Conservation (phyloP, 1,140 invertebrate species). For the Drosophila nebulosa region DNA sequence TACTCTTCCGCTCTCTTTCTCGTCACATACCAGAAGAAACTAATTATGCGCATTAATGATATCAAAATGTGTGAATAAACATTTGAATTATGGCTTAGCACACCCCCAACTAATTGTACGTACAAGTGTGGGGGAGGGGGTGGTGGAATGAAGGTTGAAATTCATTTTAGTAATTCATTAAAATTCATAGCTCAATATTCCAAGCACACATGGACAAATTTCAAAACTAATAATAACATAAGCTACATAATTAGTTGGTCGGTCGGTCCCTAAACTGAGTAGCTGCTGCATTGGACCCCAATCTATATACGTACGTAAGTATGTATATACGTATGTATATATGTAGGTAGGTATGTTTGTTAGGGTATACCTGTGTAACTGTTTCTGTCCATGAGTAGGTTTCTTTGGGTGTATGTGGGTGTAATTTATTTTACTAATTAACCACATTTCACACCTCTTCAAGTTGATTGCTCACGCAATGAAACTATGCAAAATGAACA, state of each 20-base stretch:
- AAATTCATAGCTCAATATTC: constrained; percentile 71
- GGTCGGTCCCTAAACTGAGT: constrained; percentile 37
- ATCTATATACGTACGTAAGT: constrained; percentile 5
- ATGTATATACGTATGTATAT: constrained; percentile 1
- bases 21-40: background rate
- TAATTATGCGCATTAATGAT: constrained; percentile 73
- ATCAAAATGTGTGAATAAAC: constrained; percentile 70
- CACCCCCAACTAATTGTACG: constrained; percentile 38
- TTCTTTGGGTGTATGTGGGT: constrained; percentile 29
- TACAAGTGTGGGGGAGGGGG: background rate
- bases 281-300: constrained; percentile 6
- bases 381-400: background rate
- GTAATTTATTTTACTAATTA: constrained; percentile 78
- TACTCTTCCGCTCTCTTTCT: background rate
- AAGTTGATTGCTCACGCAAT: constrained; percentile 51
- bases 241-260: constrained; percentile 62
- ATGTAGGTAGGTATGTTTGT: no score
- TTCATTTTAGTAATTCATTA: constrained; percentile 75
- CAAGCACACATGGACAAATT: constrained; percentile 21
- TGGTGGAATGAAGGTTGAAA: constrained; percentile 37
- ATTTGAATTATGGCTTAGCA: constrained; percentile 61
- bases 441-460: constrained; percentile 61
- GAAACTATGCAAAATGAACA: constrained; percentile 45
- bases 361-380: no score
- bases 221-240: constrained; percentile 71